These are phyloP conservation scores for Pomacea maculata DNA, from an alignment of 1,140 invertebrate species.

Conservation along the genomic window DNA sequence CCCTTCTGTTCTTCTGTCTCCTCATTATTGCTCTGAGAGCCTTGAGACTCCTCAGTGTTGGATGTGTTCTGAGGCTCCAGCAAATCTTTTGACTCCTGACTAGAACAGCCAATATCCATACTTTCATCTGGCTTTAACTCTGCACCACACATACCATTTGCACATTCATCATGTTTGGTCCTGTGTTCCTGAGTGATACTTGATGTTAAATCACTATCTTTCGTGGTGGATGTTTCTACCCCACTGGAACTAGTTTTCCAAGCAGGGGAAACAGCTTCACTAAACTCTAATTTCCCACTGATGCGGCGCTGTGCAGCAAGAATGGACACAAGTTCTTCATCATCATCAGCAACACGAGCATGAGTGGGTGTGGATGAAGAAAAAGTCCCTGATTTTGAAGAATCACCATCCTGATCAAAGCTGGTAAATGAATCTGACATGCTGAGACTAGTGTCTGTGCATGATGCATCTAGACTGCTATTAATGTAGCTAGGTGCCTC, in stretches of 20 bases:
- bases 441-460: conserved; percentile 10
- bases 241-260: background rate
- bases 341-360: conserved; percentile 20
- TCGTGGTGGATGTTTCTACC: background rate
- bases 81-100: conserved; percentile 14
- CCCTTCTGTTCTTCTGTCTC: background rate
- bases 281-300: background rate
- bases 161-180: background rate
- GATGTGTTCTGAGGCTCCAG: background rate
- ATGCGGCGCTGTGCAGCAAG: conserved; percentile 26
- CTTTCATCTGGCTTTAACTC: background rate
- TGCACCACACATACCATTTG: background rate
- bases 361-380: background rate
- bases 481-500: conserved; percentile 31
- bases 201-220: background rate
- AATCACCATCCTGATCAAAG: background rate
- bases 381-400: background rate
- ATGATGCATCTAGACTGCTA: conserved; percentile 21
- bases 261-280: background rate
- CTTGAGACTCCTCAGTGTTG: background rate
- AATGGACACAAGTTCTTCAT: conserved; percentile 27
- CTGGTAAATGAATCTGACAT: conserved; percentile 14
- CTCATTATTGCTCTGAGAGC: background rate
- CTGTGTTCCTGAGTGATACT: background rate
- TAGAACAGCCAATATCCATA: conserved; percentile 1